A percentile compares a stretch with the other conserved stretches of the same genome.
phyloP scores from a whole-genome alignment of 2,888 invertebrate species.

The Stegophylla sp. region DNA sequence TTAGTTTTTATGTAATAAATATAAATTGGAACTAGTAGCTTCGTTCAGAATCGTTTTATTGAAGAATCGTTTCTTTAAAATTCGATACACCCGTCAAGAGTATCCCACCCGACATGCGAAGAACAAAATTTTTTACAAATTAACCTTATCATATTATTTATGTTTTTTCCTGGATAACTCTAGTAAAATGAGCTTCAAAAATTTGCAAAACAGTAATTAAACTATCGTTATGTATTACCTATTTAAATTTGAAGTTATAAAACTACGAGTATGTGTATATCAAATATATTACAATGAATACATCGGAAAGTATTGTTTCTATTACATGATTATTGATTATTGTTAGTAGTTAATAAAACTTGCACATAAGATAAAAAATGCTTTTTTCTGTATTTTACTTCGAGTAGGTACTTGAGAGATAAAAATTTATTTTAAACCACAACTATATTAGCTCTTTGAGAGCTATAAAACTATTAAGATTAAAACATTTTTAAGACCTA shows the following conservation, averaged over 20 bases:
- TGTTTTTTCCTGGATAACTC: background rate
- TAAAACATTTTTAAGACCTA: slow-evolving; percentile 32
- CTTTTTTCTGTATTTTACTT: background rate
- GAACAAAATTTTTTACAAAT: too few relatives aligned
- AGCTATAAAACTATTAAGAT: slow-evolving; percentile 34
- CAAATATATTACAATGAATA: background rate
- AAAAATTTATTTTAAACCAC: slow-evolving; percentile 12
- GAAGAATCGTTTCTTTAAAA: too few relatives aligned
- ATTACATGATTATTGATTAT: background rate
- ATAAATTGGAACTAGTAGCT: too few relatives aligned
- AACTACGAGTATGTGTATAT: background rate
- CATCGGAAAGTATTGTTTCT: background rate
- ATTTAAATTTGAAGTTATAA: too few relatives aligned
- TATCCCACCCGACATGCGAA: too few relatives aligned
- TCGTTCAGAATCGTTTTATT: too few relatives aligned
- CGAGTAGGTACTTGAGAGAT: slow-evolving; percentile 16
- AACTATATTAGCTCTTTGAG: background rate
- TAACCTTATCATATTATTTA: background rate
- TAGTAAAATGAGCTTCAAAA: background rate
- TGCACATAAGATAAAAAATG: background rate
- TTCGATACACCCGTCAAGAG: too few relatives aligned
- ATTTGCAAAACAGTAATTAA: slow-evolving; percentile 13
- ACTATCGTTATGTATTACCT: background rate
- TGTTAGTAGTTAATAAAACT: background rate
- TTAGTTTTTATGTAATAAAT: too few relatives aligned